Base-by-base conservation (phyloP, 2,113 vertebrate species). In the Ameiurus melas region DNA sequence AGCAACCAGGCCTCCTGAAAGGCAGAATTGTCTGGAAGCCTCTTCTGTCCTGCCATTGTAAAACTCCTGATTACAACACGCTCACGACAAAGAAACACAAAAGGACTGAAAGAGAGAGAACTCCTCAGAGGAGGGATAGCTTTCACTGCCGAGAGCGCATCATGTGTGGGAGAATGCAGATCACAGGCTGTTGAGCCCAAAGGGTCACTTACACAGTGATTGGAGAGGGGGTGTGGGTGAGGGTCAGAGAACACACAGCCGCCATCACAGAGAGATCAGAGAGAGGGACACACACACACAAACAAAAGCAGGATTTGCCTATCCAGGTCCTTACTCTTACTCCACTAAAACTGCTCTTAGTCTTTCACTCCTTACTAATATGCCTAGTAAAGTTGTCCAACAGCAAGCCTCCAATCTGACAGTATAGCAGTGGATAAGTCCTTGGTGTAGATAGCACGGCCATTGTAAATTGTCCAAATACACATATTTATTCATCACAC, bases 191-290 rank as follows among this genome's bases (percentile, higher is more conserved):
- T 87, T 87, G 85, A 93, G 87, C 86, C 91, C 83, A 53, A 87
- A 90, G 87, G 94, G 93, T 93, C 93, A 93, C 51, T 82, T 70
- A 91, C 77, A 73, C 84, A 90, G 83, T 87, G 70, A 77, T 39
- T 39, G 58, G 27, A 80, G 30, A 64, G 79, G 19, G 78, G 64
- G 33, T 58, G 27, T 47, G 86, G n/a, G 64, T 22, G 86, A n/a
- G 85, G 89, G 90, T 91, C 90, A 93, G 91, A 90, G 92, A 91
- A 93, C 91, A 91, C 93, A 94, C 85, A 55, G 82, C 86, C 91
- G 88, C 90, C 89, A 91, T 70, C 92, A 79, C 51, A 47, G 85
- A 90, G 91, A 91, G 90, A 90, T 91, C 90, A 89, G 89, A 89
- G 79, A 68, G 89, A 91, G 79, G 88, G 87, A 89, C 79, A 90